Evolutionary conservation across 1,140 invertebrate genomes (phyloP), one percentile per base, ranked within the genome.

Genomic region (Drosophila santomea): DNA sequence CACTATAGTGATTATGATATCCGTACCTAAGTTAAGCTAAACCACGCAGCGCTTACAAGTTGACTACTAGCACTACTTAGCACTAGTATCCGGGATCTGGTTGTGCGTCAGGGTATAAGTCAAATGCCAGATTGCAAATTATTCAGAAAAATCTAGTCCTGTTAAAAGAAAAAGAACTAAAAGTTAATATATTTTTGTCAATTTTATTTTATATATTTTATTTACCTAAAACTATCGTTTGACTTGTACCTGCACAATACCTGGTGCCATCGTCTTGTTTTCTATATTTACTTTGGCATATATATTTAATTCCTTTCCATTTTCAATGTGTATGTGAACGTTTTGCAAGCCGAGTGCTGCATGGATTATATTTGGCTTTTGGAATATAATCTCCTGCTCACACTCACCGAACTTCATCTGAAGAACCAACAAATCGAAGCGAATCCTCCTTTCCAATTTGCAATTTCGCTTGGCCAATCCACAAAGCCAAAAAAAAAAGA

Each of bases 361-460:
- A 88, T 88, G 84, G 80, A 84, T 84, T 89, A 77, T 71, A 80
- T 88, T 80, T 79, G 71, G 81, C 77, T 80, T 74, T 79, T 72
- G 50, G 43, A 76, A 81, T 79, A 85, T 86, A 85, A 81, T 85
- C 74, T 85, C 63, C 56, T 63, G 68, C 48, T 80, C 60, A 55
- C 43, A 72, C 41, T 61, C 69, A 76, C 67, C 63, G 43, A 66
- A 62, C 48, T 54, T 62, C 50, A 67, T 67, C 35, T 41, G 43
- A 45, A 38, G 20, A 50, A 39, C 58, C 60, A 67, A 35, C 38
- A 36, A 68, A 48, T 36, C 41, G 11, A 57, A 62, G 55, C 72
- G 39, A 67, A 32, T 59, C 25, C 59, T 69, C 60, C 44, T 36
- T 52, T 63, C 47, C 52, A 64, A 55, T 39, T 61, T 54, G 61